phyloP scores from a whole-genome alignment of 2,888 invertebrate species.

The Drosophila vallismaia region DNA sequence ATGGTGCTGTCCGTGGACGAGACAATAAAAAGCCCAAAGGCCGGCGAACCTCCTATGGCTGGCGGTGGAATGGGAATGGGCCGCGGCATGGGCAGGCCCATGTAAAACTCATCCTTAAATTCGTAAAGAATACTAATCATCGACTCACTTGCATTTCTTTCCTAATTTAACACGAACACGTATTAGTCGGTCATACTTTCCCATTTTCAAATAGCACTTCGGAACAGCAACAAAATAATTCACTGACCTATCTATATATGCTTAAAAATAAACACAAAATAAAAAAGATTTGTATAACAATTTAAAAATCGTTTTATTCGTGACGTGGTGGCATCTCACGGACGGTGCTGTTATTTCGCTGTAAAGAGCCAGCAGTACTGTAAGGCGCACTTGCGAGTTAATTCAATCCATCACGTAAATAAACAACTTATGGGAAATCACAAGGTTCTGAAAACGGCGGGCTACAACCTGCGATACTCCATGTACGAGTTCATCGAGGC shows the following conservation, averaged over 20 bases:
- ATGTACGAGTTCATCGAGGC: constrained; percentile 73
- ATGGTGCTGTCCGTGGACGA: constrained; percentile 98
- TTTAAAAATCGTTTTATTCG: constrained; percentile 1
- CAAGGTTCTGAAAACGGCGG: constrained; percentile 64
- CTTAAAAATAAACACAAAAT: constrained; percentile 52
- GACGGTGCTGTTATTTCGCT: constrained; percentile 6
- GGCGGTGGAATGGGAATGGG: constrained; percentile 86
- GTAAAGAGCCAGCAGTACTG: constrained; percentile 18
- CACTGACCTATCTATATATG: constrained; percentile 64
- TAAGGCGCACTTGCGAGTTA: constrained; percentile 40
- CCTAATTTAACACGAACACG: constrained; percentile 61
- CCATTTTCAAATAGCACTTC: constrained; percentile 48
- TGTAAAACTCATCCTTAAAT: constrained; percentile 80
- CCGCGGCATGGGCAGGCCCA: constrained; percentile 91
- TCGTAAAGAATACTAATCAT: constrained; percentile 37
- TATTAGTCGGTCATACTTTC: constrained; percentile 64
- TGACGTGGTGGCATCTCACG: constrained; percentile 41
- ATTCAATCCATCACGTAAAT: constrained; percentile 18
- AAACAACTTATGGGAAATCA: constrained; percentile 63
- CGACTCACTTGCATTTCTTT: constrained; percentile 58
- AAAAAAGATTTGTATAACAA: constrained; percentile 50
- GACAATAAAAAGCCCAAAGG: constrained; percentile 96
- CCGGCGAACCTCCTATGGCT: constrained; percentile 83
- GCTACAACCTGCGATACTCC: constrained; percentile 59
- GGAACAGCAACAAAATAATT: constrained; percentile 36